Conservation (phyloP, 2,888 invertebrate species). For the Hipparchia semele region DNA sequence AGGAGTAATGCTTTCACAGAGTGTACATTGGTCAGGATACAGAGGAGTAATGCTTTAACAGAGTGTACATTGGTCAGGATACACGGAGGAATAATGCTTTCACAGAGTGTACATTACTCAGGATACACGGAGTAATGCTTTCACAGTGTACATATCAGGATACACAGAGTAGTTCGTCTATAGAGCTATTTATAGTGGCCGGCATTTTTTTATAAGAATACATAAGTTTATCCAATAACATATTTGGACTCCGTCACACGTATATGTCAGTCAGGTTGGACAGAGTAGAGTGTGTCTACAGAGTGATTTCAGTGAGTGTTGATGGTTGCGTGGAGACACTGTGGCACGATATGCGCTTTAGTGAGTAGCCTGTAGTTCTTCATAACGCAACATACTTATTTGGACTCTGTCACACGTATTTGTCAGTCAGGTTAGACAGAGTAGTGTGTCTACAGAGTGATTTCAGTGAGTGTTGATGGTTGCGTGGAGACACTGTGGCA, state of each 20-base stretch:
- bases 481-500: slow-evolving; percentile 80
- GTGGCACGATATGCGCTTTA: too few species aligned
- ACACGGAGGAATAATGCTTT: not conserved
- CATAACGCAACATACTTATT: not conserved
- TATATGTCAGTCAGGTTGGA: not conserved
- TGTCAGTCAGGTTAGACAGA: slow-evolving; percentile 18
- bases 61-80: not conserved
- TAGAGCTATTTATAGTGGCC: not conserved
- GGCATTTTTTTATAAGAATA: too few species aligned
- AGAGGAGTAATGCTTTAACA: not conserved
- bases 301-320: not conserved
- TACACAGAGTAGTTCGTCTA: not conserved
- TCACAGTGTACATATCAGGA: not conserved
- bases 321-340: too few species aligned
- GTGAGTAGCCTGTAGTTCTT: too few species aligned
- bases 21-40: not conserved
- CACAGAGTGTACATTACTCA: not conserved
- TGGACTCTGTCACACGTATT: not conserved
- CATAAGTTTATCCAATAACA: too few species aligned
- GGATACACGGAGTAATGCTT: not conserved
- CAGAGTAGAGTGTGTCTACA: not conserved
- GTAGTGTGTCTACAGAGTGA: slow-evolving; percentile 10
- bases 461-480: slow-evolving; percentile 65
- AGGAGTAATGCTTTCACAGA: not conserved
- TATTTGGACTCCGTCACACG: too few species aligned